Evolutionary conservation across 2,113 vertebrate species (phyloP).

Genomic region (Archilochus colubris): DNA sequence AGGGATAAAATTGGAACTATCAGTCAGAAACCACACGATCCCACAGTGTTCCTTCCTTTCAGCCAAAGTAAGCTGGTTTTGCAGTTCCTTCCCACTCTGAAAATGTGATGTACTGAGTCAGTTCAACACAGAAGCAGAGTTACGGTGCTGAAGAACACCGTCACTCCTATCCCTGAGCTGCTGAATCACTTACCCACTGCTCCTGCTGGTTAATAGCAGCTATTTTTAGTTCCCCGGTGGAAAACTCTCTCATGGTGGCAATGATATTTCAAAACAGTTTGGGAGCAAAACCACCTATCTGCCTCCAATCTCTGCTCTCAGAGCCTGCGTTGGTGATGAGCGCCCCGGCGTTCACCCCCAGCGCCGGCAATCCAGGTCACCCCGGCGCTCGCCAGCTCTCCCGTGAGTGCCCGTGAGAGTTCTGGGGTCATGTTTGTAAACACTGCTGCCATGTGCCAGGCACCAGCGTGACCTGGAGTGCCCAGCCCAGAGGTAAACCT

Average conservation of each 20-base stretch:
- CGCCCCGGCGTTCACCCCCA: background rate
- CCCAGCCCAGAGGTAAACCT: conserved; percentile 72
- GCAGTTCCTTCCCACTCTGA: background rate
- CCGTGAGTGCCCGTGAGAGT: conserved; percentile 75
- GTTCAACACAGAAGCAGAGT: background rate
- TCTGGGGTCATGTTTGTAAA: conserved; percentile 86
- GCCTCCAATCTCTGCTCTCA: background rate
- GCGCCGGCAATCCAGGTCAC: conserved; percentile 19
- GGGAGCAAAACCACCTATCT: background rate
- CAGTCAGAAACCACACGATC: background rate
- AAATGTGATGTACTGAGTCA: conserved; percentile 18
- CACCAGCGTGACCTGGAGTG: conserved; percentile 58
- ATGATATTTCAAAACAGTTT: conserved; percentile 31
- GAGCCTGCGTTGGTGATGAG: background rate
- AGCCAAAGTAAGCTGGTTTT: conserved; percentile 14
- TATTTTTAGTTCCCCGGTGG: conserved; percentile 70
- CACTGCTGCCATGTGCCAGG: conserved; percentile 80
- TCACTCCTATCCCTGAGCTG: background rate
- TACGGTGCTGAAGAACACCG: background rate
- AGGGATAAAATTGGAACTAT: conserved; percentile 6
- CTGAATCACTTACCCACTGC: conserved; percentile 40
- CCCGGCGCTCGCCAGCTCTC: conserved; percentile 56
- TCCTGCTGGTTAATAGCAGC: conserved; percentile 38
- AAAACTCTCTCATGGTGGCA: conserved; percentile 40
- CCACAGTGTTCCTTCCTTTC: background rate